Evolutionary conservation across 1,140 invertebrate species (phyloP).

Genomic region (Pygmarrhopalites habei): DNA sequence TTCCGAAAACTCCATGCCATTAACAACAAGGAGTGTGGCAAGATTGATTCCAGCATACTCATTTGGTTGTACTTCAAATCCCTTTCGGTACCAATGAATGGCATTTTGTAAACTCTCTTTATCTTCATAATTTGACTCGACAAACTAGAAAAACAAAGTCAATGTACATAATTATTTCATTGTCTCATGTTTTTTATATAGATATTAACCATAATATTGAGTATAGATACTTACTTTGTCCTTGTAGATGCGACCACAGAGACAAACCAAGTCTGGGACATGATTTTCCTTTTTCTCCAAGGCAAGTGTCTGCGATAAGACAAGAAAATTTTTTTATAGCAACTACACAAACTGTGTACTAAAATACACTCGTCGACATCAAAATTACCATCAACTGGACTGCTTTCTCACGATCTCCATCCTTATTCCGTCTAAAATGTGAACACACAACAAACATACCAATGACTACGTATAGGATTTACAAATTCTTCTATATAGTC

Average conservation of each 20-base stretch:
- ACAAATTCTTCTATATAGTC: no score
- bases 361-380: no score
- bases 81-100: conserved; percentile 96
- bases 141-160: no score
- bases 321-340: no score
- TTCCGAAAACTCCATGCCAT: conserved; percentile 88
- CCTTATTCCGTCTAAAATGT: conserved; percentile 69
- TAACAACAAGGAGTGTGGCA: conserved; percentile 94
- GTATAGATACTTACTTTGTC: no score
- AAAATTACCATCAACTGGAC: conserved; percentile 84
- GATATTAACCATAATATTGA: no score
- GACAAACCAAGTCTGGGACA: conserved; percentile 92
- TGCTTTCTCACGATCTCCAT: conserved; percentile 90
- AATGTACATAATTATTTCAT: no score
- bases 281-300: conserved; percentile 86
- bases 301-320: no score
- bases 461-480: no score
- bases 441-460: no score
- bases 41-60: conserved; percentile 99
- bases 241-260: conserved; percentile 97
- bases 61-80: conserved; percentile 95
- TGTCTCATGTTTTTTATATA: no score
- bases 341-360: no score
- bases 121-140: conserved; percentile 87
- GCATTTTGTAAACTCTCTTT: conserved; percentile 81